Percentiles rank a stretch among this genome's conserved stretches.
These are phyloP conservation scores for Onychomys torridus DNA, from an alignment of 2,797 vertebrate genomes.

Conservation along the genomic window DNA sequence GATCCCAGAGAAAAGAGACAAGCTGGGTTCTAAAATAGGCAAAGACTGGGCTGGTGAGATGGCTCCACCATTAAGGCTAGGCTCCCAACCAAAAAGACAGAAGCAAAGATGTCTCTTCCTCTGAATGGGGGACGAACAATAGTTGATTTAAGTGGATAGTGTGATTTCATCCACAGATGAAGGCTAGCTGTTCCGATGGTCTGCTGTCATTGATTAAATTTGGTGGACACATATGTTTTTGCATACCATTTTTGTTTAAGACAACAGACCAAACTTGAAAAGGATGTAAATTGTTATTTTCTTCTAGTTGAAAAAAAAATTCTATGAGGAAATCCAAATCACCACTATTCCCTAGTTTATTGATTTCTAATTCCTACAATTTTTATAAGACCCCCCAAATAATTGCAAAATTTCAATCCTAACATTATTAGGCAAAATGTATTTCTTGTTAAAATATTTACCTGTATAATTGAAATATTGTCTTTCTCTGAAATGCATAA, in stretches of 20 bases:
- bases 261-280: not conserved
- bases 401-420: not conserved
- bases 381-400: not conserved
- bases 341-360: not conserved
- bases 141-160: not conserved
- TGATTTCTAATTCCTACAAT: not conserved
- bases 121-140: not conserved
- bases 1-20: not conserved
- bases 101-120: not conserved
- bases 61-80: not conserved
- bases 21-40: not conserved
- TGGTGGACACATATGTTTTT: not conserved
- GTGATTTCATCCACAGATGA: not conserved
- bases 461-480: not conserved
- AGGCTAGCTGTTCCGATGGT: not conserved
- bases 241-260: not conserved
- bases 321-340: not conserved
- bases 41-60: not conserved
- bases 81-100: not conserved
- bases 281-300: not conserved
- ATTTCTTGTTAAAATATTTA: not conserved
- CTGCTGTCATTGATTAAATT: slow-evolving; percentile 19
- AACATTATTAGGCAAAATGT: not conserved
- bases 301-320: not conserved
- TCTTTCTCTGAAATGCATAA: not conserved